Conservation (phyloP, 2,888 invertebrate genomes). For the Cancer borealis region DNA sequence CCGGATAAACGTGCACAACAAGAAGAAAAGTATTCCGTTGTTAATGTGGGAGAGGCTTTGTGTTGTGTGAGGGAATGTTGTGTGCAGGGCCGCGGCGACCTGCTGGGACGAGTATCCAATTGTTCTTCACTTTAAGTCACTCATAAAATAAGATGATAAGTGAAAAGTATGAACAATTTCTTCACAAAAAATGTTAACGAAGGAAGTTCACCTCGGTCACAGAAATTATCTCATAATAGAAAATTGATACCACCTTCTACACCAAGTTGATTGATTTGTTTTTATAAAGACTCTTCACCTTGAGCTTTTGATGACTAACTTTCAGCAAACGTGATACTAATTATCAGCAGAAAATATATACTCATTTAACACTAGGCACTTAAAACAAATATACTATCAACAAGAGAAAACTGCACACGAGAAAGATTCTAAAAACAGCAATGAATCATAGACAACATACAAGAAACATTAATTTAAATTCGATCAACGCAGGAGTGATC, state of each 20-base stretch:
- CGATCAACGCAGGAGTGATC: not conserved
- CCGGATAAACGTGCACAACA: conserved; percentile 8
- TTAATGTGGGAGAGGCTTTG: not conserved
- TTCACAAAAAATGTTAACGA: not conserved
- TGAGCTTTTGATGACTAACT: not conserved
- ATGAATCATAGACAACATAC: not conserved
- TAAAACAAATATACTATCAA: too few species aligned
- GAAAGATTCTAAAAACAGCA: not conserved
- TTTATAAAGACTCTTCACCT: not conserved
- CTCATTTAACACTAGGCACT: too few species aligned
- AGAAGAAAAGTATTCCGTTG: not conserved
- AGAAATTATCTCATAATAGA: not conserved
- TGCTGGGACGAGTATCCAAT: not conserved
- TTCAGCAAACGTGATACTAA: not conserved
- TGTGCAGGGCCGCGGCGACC: not conserved
- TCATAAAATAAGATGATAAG: not conserved
- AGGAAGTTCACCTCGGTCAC: not conserved
- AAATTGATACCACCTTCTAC: not conserved
- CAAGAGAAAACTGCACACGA: not conserved
- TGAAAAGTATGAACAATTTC: not conserved
- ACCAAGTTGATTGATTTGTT: not conserved
- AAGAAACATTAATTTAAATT: not conserved
- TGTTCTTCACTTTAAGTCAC: not conserved
- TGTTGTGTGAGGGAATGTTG: conserved; percentile 1
- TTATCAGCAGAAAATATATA: too few species aligned